Conservation (phyloP, 2,113 vertebrate species). For the Chaetura pelagica region DNA sequence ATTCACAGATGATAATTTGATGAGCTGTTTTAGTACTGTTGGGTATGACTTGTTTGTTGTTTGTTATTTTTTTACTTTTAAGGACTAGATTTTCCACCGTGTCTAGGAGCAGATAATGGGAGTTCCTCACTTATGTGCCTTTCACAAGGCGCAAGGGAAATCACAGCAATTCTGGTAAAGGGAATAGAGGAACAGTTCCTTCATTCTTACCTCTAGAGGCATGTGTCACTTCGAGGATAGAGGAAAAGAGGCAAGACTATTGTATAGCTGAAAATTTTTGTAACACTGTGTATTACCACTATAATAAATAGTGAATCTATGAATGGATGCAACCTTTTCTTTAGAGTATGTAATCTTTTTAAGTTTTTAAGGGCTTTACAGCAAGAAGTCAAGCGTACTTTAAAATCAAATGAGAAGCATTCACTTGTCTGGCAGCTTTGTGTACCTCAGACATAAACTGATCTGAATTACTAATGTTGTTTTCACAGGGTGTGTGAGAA, state of each 20-base stretch:
- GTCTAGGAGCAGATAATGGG: neutral
- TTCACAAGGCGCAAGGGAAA: neutral
- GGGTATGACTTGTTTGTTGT: neutral
- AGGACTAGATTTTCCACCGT: neutral
- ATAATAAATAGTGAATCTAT: neutral
- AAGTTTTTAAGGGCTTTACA: neutral
- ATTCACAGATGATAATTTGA: neutral
- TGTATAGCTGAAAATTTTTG: neutral
- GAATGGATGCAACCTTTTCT: neutral
- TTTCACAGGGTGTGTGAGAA: neutral
- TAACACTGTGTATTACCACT: neutral
- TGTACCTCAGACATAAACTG: neutral
- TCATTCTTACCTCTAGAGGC: neutral
- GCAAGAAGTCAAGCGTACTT: neutral
- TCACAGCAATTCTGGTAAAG: neutral
- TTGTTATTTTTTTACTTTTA: neutral
- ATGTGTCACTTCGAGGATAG: neutral
- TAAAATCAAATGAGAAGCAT: neutral
- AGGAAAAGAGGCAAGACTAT: neutral
- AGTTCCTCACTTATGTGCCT: neutral
- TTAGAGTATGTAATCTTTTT: neutral
- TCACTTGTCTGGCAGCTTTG: neutral
- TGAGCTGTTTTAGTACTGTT: neutral
- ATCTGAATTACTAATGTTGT: neutral
- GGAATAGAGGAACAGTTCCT: neutral